Base-by-base conservation (phyloP, 2,113 vertebrate genomes). In the Beaufortia kweichowensis region DNA sequence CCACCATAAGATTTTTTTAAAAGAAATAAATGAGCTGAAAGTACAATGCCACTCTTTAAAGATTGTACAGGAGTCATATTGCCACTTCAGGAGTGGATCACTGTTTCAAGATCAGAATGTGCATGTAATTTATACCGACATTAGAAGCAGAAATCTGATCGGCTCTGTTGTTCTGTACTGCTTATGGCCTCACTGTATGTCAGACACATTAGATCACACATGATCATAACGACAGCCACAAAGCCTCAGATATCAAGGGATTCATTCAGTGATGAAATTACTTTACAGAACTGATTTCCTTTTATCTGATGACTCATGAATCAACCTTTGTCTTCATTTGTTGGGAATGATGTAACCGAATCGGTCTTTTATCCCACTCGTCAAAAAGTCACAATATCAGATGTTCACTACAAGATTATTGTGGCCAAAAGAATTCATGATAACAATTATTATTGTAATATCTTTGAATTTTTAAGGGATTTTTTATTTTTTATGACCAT, bases 121-220 rank as follows among this genome's bases (percentile, higher is more conserved):
- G 15, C 64, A 48, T 48, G 24, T 48, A 17, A 67, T 48, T 41
- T 17, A 64, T 35, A 19, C 24, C 29, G 43, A 41, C 35, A 4
- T 9, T n/a, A 21, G 9, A 62, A 35, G n/a, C 5, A 23, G 64
- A 67, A 48, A 67, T 67, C 64, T 48, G 43, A 67, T 50, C 9
- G 50, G 26, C 43, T 19, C 43, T 67, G 43, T 67, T 67, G 63
- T 66, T 26, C 63, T 66, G 63, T 46, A 46, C 3, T 53, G 19
- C 15, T 15, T 10, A 12, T 43, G 21, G 64, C 9, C 28, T 12
- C 24, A 66, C 14, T 15, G 64, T 4, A 6, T 8, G 19, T 53
- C 19, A 19, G 48, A 53, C 19, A 9, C 48, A 53, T 53, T 53
- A 53, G 19, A 53, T n/a, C 48, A 21, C 48, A 53, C 19, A 53